Evolutionary conservation across 2,888 invertebrate genomes (phyloP).

Genomic region (Nomada lathburiana): DNA sequence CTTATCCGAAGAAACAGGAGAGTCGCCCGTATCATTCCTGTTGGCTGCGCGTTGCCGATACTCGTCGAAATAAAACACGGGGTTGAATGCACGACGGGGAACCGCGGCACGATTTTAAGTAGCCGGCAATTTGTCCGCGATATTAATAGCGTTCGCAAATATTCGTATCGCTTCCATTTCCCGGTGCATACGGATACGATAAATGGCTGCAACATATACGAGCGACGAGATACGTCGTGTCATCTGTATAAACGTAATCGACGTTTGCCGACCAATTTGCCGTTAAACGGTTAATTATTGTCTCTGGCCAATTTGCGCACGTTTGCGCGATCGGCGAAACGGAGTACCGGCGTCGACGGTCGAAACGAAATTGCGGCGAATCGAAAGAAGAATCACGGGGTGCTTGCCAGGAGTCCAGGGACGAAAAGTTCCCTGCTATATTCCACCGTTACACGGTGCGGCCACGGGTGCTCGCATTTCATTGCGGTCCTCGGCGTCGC

Average conservation of each 20-base stretch:
- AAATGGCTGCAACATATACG: neutral
- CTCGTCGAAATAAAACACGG: constrained; percentile 27
- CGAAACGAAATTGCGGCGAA: neutral
- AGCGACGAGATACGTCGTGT: neutral
- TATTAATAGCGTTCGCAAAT: constrained; percentile 26
- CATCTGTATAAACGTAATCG: neutral
- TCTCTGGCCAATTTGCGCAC: constrained; percentile 7
- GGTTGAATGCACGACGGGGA: constrained; percentile 7
- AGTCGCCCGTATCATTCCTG: constrained; percentile 19
- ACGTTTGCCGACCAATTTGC: neutral
- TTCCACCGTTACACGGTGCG: neutral
- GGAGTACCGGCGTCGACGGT: no score
- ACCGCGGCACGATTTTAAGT: neutral
- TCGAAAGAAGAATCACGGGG: neutral
- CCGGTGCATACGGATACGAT: neutral
- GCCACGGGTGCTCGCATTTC: constrained; percentile 40
- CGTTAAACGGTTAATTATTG: neutral
- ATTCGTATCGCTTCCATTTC: constrained; percentile 21
- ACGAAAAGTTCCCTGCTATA: constrained; percentile 5
- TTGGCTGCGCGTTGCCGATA: constrained; percentile 38
- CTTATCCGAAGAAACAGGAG: constrained; percentile 63
- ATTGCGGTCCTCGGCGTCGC: constrained; percentile 32
- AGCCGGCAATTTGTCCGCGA: constrained; percentile 14
- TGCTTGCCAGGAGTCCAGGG: neutral
- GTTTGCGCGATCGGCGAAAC: neutral